Percentiles rank a stretch among this genome's conserved stretches.
Conservation (phyloP, 2,888 invertebrate species). For the Amphipoea lucens region DNA sequence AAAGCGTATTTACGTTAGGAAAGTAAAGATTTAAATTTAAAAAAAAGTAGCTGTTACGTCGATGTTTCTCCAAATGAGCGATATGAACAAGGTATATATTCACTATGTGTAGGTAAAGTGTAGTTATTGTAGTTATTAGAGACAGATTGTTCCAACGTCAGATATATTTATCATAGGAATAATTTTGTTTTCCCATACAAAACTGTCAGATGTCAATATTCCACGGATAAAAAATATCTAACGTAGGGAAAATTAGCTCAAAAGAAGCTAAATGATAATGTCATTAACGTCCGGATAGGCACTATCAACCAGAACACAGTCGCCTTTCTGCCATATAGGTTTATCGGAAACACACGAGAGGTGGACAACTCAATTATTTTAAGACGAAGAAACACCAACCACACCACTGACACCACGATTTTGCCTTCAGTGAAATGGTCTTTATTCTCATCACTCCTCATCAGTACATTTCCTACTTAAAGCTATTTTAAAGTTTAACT, state of each 20-base stretch:
- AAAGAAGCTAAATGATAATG: background rate
- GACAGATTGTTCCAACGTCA: background rate
- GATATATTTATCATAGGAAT: background rate
- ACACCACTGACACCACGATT: background rate
- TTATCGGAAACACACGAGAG: background rate
- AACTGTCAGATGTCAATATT: background rate
- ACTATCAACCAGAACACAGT: background rate
- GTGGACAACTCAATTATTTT: background rate
- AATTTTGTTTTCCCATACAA: background rate
- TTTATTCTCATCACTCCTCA: background rate
- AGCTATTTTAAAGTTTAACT: background rate
- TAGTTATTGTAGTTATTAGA: too few species aligned
- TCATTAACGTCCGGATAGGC: background rate
- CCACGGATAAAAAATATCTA: background rate
- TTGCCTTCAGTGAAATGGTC: background rate
- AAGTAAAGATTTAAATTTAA: too few species aligned
- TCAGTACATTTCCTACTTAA: background rate
- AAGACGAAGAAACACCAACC: background rate
- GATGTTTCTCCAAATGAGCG: too few species aligned
- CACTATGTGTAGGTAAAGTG: background rate
- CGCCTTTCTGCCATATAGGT: background rate
- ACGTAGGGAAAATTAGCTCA: background rate
- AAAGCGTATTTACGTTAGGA: too few species aligned
- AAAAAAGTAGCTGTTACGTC: too few species aligned
- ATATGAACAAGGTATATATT: background rate